Evolutionary conservation across 2,113 vertebrate genomes (phyloP).

Genomic region (Sebastes schlegelii): DNA sequence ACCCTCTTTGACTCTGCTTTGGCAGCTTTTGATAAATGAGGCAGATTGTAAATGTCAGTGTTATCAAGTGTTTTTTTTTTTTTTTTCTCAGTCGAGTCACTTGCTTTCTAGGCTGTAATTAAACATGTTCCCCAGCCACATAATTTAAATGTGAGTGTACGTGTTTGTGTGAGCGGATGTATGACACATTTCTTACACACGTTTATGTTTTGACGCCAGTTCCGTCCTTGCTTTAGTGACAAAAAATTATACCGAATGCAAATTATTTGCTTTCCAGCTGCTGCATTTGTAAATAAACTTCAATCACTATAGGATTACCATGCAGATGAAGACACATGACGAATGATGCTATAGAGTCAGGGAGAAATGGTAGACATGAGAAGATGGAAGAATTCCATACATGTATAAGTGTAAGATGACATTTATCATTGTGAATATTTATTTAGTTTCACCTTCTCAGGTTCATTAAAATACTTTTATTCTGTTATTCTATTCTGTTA

Average conservation of each 20-base stretch:
- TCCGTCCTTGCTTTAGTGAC: conserved; percentile 14
- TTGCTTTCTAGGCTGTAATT: conserved; percentile 75
- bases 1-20: conserved; percentile 80
- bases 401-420: too few species aligned
- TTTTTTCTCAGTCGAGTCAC: conserved; percentile 48
- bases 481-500: too few species aligned
- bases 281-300: conserved; percentile 25
- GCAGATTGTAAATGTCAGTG: conserved; percentile 83
- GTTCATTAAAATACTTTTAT: too few species aligned
- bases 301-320: conserved; percentile 22
- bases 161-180: conserved; percentile 27
- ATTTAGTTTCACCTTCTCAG: too few species aligned
- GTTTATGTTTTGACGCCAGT: conserved; percentile 12
- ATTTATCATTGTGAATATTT: too few species aligned
- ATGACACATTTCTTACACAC: conserved; percentile 23
- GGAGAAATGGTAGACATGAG: background rate
- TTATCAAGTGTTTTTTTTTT: conserved; percentile 73
- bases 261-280: conserved; percentile 24
- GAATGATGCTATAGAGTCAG: background rate
- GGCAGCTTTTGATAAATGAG: conserved; percentile 83
- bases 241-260: conserved; percentile 11
- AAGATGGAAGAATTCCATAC: background rate
- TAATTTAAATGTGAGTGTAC: conserved; percentile 42
- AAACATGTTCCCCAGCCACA: conserved; percentile 67
- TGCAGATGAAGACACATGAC: conserved; percentile 18